Base-by-base conservation (phyloP, 2,888 invertebrate genomes). In the Cerceris rybyensis region DNA sequence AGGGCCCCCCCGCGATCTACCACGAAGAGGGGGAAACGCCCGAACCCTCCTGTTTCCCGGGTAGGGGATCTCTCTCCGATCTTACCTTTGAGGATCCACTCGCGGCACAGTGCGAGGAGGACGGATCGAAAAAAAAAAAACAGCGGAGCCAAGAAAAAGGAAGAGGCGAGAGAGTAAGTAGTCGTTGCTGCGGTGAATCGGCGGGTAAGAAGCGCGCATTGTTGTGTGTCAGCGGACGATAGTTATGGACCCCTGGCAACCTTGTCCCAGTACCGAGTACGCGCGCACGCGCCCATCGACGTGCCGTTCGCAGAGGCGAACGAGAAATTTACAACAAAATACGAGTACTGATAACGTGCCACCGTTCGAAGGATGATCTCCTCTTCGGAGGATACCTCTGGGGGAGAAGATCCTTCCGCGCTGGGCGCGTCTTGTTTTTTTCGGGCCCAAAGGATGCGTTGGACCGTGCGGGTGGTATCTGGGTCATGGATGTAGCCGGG, bases 211-310 rank as follows among this genome's bases (percentile, higher is more conserved):
- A 86, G 87, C 86, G 86, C 86, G 89, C 89, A 91, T 91, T 90
- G 89, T 90, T 90, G 87, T 89, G 83, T 89, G 89, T 88, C 88
- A 87, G 87, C 85, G 76, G 81, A 78, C 86, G 89, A 91, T 90
- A 90, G 90, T 90, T 90, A 91, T 91, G 90, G 90, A 88, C 86
- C 90, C 86, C 87, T 79, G 88, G 87, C 90, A 91, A 90, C 91
- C 91, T 91, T 91, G 91, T 91, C 91, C 91, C 91, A 91, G 90
- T 91, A 89, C 86, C 88, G 84, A 82, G 86, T 84, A 78, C 82
- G 81, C 76, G 80, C 74, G 55, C 49, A 79, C 74, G 55, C 49
- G 80, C 70, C 66, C 74, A 66, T 75, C 70, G 65, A 55, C 66
- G 60, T 46, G 50, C 43, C 52, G 46, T 59, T 17, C 49, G 50